Evolutionary conservation across 2,113 vertebrate species (phyloP).

Genomic region (Connochaetes taurinus): DNA sequence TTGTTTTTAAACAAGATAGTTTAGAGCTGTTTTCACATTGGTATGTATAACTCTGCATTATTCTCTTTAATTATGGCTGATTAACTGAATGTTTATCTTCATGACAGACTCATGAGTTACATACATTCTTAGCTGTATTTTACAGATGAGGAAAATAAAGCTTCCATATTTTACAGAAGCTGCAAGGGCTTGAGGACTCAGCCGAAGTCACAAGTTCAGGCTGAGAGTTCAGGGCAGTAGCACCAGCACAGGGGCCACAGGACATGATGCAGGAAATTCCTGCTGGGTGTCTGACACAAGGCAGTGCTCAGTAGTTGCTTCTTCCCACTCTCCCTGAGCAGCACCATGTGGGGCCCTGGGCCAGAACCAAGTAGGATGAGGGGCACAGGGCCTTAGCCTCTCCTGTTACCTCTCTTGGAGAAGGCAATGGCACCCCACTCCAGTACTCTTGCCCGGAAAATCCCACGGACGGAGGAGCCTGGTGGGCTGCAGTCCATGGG

Average conservation of each 20-base stretch:
- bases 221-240: neutral
- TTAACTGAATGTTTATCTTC: neutral
- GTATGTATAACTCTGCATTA: neutral
- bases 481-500: no score
- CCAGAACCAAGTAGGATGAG: fast-evolving
- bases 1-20: neutral
- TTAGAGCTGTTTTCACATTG: neutral
- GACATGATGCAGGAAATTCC: fast-evolving
- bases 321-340: neutral
- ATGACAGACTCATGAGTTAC: neutral
- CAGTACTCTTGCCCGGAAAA: no score
- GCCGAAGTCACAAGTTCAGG: neutral
- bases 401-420: neutral
- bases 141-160: neutral
- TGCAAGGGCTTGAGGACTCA: neutral
- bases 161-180: neutral
- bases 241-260: neutral
- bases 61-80: neutral
- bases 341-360: neutral
- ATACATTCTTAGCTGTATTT: neutral
- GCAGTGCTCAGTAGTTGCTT: neutral
- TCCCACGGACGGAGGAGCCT: fast-evolving
- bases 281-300: fast-evolving
- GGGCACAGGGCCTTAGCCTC: neutral
- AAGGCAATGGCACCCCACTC: no score